Conservation (phyloP, 2,888 invertebrate species). For the Lithosia quadra region DNA sequence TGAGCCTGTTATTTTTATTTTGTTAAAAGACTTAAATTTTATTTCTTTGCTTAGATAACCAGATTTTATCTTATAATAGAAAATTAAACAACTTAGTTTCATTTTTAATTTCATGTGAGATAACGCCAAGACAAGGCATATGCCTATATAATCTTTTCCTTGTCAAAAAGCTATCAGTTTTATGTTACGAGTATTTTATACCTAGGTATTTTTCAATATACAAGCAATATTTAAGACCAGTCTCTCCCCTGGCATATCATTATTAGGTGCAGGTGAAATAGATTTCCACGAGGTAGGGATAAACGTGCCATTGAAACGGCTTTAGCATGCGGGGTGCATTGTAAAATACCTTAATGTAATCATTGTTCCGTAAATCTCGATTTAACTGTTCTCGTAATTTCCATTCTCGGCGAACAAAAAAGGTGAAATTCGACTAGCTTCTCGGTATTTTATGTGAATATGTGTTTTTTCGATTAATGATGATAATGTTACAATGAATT, state of each 20-base stretch:
- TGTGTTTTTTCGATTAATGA: slow-evolving; percentile 7
- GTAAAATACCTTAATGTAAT: slow-evolving; percentile 48
- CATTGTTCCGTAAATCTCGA: slow-evolving; percentile 47
- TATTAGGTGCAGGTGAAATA: slow-evolving; percentile 35
- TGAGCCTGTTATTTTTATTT: too few relatives aligned
- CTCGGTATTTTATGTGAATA: slow-evolving; percentile 9
- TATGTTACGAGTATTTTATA: neutral
- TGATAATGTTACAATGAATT: too few relatives aligned
- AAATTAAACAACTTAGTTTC: too few relatives aligned
- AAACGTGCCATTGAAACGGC: slow-evolving; percentile 51
- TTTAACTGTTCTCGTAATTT: slow-evolving; percentile 50
- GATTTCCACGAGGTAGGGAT: slow-evolving; percentile 55
- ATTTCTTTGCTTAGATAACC: too few relatives aligned
- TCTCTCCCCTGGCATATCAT: slow-evolving; percentile 44
- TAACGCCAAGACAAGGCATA: too few relatives aligned
- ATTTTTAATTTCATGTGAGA: too few relatives aligned
- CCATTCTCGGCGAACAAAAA: slow-evolving; percentile 36
- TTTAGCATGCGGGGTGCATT: slow-evolving; percentile 43
- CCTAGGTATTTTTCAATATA: slow-evolving; percentile 1
- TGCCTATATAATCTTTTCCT: too few relatives aligned
- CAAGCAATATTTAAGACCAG: slow-evolving; percentile 25
- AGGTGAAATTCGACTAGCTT: slow-evolving; percentile 9
- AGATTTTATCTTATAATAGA: too few relatives aligned
- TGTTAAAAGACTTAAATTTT: too few relatives aligned
- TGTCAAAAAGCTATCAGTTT: too few relatives aligned